These are phyloP conservation scores for Stenoptilia bipunctidactyla DNA, from an alignment of 2,888 invertebrate species.

Conservation along the genomic window DNA sequence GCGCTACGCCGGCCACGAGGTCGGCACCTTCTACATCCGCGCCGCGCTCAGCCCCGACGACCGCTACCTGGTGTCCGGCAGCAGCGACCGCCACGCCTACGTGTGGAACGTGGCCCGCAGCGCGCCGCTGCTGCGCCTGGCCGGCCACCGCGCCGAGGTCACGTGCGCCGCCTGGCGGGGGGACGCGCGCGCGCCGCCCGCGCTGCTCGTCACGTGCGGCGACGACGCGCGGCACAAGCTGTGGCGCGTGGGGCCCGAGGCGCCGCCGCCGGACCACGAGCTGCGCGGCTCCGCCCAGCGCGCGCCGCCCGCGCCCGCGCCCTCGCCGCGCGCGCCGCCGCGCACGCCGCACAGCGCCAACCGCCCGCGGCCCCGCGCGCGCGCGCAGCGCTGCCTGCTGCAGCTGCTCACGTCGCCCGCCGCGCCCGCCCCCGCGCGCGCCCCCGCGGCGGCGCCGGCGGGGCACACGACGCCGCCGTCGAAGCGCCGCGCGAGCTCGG, in stretches of 20 bases:
- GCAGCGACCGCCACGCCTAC: constrained; percentile 87
- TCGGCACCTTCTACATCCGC: constrained; percentile 88
- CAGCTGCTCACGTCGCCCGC: constrained; percentile 5
- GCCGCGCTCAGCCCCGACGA: constrained; percentile 85
- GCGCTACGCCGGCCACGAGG: constrained; percentile 80
- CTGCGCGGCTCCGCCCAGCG: constrained; percentile 11
- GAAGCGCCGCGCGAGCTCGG: background rate
- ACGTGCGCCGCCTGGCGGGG: constrained; percentile 87
- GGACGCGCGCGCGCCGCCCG: constrained; percentile 41
- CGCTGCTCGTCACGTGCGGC: constrained; percentile 82
- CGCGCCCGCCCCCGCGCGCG: background rate
- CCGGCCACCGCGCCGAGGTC: constrained; percentile 88
- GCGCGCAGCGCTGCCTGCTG: background rate
- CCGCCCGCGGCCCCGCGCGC: background rate
- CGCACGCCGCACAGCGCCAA: constrained; percentile 14
- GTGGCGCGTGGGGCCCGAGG: constrained; percentile 74
- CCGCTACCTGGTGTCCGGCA: constrained; percentile 87
- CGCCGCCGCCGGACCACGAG: background rate
- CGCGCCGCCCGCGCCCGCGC: constrained; percentile 25
- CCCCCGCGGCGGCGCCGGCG: background rate
- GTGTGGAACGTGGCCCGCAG: constrained; percentile 82
- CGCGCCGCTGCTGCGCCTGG: constrained; percentile 76
- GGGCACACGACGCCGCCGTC: background rate
- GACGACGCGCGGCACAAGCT: constrained; percentile 85
- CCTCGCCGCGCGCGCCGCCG: constrained; percentile 25